A percentile compares a stretch with the other conserved stretches of the same genome.
Conservation (phyloP, 2,113 vertebrate genomes). For the Terrapene triunguis region DNA sequence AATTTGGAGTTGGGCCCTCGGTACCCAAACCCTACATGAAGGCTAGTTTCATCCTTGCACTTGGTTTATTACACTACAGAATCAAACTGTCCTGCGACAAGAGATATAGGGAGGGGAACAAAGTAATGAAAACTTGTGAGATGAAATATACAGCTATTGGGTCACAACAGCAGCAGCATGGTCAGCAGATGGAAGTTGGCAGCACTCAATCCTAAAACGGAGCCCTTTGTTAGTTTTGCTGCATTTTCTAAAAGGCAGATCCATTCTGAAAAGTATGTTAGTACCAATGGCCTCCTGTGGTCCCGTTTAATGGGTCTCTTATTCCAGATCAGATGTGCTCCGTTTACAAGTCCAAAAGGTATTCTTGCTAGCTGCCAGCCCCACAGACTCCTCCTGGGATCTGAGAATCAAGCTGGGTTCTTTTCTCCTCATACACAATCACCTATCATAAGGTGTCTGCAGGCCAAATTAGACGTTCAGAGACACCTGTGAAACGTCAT, state of each 20-base stretch:
- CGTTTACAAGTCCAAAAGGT: background rate
- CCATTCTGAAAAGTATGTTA: background rate
- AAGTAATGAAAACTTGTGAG: background rate
- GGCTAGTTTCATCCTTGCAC: background rate
- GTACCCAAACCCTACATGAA: background rate
- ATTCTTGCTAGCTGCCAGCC: background rate
- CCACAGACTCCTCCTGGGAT: background rate
- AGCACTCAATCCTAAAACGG: background rate
- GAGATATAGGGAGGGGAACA: background rate
- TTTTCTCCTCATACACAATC: background rate
- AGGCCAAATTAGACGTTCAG: background rate
- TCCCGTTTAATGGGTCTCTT: background rate
- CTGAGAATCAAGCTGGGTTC: accelerated
- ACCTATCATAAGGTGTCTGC: accelerated
- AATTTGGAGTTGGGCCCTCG: background rate
- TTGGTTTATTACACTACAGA: background rate
- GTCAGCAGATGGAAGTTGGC: background rate
- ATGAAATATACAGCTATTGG: accelerated
- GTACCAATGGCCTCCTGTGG: background rate
- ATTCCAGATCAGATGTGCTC: background rate
- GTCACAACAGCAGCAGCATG: background rate
- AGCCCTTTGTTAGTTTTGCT: background rate
- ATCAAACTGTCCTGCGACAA: no score
- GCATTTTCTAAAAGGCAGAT: background rate
- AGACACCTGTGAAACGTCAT: background rate